phyloP scores from a whole-genome alignment of 1,140 invertebrate genomes.

The Lepeophtheirus salmonis region DNA sequence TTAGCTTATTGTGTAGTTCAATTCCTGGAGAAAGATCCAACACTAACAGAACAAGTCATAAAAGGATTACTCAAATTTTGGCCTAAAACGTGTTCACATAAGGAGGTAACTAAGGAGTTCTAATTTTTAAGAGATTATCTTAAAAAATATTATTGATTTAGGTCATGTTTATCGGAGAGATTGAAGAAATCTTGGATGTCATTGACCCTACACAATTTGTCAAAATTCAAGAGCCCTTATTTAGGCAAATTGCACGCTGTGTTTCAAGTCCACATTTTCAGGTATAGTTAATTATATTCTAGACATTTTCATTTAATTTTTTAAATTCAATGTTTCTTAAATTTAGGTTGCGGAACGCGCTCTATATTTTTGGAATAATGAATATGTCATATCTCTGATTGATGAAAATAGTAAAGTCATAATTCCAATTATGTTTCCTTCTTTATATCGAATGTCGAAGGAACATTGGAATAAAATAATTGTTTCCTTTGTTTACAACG shows the following conservation, averaged over 20 bases:
- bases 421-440: constrained; percentile 73
- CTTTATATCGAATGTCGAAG: constrained; percentile 78
- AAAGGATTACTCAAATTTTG: constrained; percentile 92
- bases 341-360: constrained; percentile 80
- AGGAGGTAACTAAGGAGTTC: constrained; percentile 49
- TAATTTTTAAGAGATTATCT: constrained; percentile 99
- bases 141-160: too few relatives aligned
- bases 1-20: constrained; percentile 98
- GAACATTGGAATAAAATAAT: constrained; percentile 99
- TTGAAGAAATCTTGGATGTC: constrained; percentile 93
- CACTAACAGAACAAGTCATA: constrained; percentile 86
- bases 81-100: constrained; percentile 97
- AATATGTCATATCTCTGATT: constrained; percentile 84
- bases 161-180: constrained; percentile 94
- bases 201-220: constrained; percentile 96
- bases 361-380: constrained; percentile 92
- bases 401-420: constrained; percentile 73
- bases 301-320: constrained; percentile 14
- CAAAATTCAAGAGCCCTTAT: constrained; percentile 90
- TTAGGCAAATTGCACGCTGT: constrained; percentile 90
- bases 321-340: too few relatives aligned
- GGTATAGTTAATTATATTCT: constrained; percentile 26
- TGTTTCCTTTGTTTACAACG: constrained; percentile 95
- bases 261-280: constrained; percentile 96
- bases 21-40: constrained; percentile 96